Evolutionary conservation across 2,113 vertebrate genomes (phyloP).

Genomic region (Carollia perspicillata): DNA sequence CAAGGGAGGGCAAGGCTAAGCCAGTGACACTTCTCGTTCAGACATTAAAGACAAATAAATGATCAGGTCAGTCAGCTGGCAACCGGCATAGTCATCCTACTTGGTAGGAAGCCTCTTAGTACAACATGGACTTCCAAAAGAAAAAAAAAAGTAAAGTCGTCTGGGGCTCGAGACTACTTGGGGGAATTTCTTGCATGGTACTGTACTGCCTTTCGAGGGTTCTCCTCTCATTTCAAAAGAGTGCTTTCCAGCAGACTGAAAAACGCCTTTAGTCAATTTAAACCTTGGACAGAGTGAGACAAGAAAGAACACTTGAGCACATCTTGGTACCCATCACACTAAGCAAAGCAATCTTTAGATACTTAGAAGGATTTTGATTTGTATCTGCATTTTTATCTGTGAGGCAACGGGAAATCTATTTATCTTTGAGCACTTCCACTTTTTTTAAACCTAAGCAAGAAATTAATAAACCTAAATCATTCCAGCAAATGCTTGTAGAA

Average conservation of each 20-base stretch:
- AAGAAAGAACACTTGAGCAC: background rate
- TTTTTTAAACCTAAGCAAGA: background rate
- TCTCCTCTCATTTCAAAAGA: background rate
- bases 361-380: slow-evolving; percentile 30
- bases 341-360: background rate
- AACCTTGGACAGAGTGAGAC: background rate
- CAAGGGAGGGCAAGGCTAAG: background rate
- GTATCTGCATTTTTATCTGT: background rate
- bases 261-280: background rate
- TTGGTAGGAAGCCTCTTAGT: background rate
- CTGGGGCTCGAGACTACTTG: background rate
- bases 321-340: background rate
- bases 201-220: background rate
- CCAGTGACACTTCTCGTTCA: background rate
- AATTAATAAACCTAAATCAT: slow-evolving; percentile 19
- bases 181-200: background rate
- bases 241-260: background rate
- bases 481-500: background rate
- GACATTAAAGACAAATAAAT: slow-evolving; percentile 9
- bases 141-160: background rate
- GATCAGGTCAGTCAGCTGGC: background rate
- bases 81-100: background rate
- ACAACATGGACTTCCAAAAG: background rate
- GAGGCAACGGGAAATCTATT: background rate
- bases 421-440: background rate